phyloP scores from a whole-genome alignment of 2,797 vertebrate genomes.

The Cuculus canorus region DNA sequence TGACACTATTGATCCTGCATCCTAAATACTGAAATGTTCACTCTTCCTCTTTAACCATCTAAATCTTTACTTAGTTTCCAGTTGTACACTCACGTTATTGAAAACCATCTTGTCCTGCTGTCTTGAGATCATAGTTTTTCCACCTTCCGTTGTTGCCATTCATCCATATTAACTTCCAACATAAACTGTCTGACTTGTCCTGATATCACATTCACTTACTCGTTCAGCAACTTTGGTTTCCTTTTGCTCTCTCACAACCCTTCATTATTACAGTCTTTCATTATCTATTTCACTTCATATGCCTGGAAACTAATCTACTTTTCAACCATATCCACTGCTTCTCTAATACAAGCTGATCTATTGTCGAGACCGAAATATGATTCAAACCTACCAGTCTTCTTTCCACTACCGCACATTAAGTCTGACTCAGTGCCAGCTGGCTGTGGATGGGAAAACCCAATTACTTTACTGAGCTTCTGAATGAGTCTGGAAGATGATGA shows the following conservation, averaged over 20 bases:
- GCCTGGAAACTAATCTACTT: conserved; percentile 12
- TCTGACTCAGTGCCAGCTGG: conserved; percentile 8
- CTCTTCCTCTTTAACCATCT: not conserved
- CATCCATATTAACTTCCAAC: not conserved
- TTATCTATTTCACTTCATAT: not conserved
- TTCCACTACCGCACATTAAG: not conserved
- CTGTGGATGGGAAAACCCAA: not conserved
- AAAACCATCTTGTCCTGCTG: not conserved
- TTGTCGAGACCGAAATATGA: not conserved
- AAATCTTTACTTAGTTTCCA: not conserved
- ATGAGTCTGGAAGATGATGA: not conserved
- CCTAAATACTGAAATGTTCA: not conserved
- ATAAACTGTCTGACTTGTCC: not conserved
- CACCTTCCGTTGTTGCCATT: not conserved
- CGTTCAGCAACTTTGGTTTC: not conserved
- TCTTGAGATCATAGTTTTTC: not conserved
- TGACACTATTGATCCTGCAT: not conserved
- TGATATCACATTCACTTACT: not conserved
- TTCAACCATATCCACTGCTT: not conserved
- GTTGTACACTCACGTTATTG: not conserved
- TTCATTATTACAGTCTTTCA: not conserved
- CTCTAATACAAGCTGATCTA: not conserved
- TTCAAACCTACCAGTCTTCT: conserved; percentile 1
- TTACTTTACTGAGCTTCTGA: conserved; percentile 4
- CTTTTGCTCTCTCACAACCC: not conserved